phyloP scores from a whole-genome alignment of 2,888 invertebrate species.

The Drosophila neotestacea region DNA sequence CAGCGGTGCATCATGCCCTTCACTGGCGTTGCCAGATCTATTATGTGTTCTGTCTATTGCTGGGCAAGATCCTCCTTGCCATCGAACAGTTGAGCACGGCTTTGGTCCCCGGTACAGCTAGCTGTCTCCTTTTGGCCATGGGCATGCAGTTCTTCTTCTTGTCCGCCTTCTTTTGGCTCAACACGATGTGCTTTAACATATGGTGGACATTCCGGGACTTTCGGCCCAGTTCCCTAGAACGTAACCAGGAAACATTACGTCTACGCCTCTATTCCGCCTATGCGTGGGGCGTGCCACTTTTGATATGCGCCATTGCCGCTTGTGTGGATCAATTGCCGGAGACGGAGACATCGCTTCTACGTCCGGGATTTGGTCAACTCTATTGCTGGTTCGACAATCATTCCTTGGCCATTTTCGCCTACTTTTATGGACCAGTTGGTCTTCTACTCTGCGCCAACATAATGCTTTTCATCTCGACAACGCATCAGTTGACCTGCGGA shows the following conservation, averaged over 20 bases:
- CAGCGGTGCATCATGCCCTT: constrained; percentile 93
- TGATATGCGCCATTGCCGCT: constrained; percentile 91
- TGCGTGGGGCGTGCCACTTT: constrained; percentile 93
- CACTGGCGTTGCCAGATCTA: constrained; percentile 96
- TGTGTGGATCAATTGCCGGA: constrained; percentile 90
- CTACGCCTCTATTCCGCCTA: constrained; percentile 92
- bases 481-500: constrained; percentile 94
- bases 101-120: constrained; percentile 86
- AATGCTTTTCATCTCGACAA: constrained; percentile 92
- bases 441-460: constrained; percentile 91
- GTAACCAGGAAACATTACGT: constrained; percentile 92
- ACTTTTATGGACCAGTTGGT: constrained; percentile 94
- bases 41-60: constrained; percentile 93
- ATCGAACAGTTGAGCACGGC: constrained; percentile 90
- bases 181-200: constrained; percentile 97
- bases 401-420: constrained; percentile 91
- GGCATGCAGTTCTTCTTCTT: constrained; percentile 95
- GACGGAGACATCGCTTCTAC: constrained; percentile 87
- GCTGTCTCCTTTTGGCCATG: constrained; percentile 89
- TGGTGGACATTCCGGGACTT: constrained; percentile 96
- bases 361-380: constrained; percentile 91
- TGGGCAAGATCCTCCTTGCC: constrained; percentile 92
- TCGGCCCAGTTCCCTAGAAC: constrained; percentile 93
- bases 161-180: constrained; percentile 96
- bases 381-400: constrained; percentile 93